Conservation (phyloP, 2,113 vertebrate species). For the Eptesicus fuscus region DNA sequence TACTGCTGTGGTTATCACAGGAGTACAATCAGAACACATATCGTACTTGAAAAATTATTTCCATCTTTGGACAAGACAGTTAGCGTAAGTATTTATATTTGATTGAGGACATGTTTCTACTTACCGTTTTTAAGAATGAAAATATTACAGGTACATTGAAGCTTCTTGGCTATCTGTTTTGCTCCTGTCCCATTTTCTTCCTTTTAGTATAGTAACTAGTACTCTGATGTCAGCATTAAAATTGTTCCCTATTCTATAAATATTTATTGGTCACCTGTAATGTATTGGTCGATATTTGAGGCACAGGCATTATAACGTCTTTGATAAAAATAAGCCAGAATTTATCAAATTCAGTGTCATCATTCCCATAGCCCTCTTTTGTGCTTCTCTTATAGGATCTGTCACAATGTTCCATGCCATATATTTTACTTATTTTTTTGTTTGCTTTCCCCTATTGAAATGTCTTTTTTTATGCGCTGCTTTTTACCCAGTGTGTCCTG, state of each 20-base stretch:
- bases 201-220: neutral
- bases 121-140: slow-evolving; percentile 11
- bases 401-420: neutral
- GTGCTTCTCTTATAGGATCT: neutral
- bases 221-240: neutral
- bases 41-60: slow-evolving; percentile 87
- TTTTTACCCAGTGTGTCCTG: neutral
- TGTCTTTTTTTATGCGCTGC: neutral
- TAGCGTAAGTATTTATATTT: slow-evolving; percentile 87
- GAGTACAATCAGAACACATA: slow-evolving; percentile 85
- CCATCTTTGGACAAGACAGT: slow-evolving; percentile 86
- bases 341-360: neutral
- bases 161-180: neutral
- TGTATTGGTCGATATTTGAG: neutral
- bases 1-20: slow-evolving; percentile 92
- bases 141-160: neutral
- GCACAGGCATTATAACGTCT: neutral
- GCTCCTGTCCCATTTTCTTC: slow-evolving; percentile 1
- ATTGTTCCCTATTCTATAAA: neutral
- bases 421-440: neutral
- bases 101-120: neutral
- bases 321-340: neutral
- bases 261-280: neutral
- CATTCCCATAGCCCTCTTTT: neutral
- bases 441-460: neutral